Base-by-base conservation (phyloP, 2,888 invertebrate species). In the Hydraecia micacea region DNA sequence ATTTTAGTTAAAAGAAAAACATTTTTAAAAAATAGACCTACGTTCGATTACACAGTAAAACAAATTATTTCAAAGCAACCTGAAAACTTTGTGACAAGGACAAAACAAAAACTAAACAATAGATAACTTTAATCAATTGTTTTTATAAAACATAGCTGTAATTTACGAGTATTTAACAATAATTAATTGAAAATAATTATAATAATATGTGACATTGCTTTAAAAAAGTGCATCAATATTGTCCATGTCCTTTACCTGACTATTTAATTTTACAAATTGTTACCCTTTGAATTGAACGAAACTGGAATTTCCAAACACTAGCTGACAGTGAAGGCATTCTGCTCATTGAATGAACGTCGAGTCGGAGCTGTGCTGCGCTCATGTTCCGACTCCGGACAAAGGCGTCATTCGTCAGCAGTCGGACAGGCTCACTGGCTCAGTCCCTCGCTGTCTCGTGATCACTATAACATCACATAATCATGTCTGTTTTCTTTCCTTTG, bases 151-250 rank as follows among this genome's bases (percentile, higher is more conserved):
- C n/a, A 25, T 15, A 60, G 9, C 13, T 21, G 55, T 25, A 67
- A 67, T 67, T 55, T 21, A 60, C 28, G 42, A 83, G 42, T 66
- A 67, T 62, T 49, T 49, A 62, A 42, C 25, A 60, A 36, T n/a
- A 39, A 32, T 32, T 28, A 25, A 13, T 25, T 46, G 18, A 11
- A 25, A 36, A 32, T 25, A 62, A 32, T 15, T 21, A n/a, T 9
- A n/a, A n/a, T n/a, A n/a, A n/a, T 18, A 25, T 9, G 36, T 68
- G 39, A 9, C 21, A 15, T 63, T 63, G 13, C 18, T 46, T 46
- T 39, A 15, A 25, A 55, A 39, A 18, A 83, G 52, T 70, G 83
- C 52, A 21, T 52, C 21, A 77, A 36, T 71, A 76, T 55, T 39
- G 15, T 60, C 58, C n/a, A n/a, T 49, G n/a, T 36, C 21, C 18